Conservation (phyloP, 2,113 vertebrate genomes). For the Microcebus jonahi region DNA sequence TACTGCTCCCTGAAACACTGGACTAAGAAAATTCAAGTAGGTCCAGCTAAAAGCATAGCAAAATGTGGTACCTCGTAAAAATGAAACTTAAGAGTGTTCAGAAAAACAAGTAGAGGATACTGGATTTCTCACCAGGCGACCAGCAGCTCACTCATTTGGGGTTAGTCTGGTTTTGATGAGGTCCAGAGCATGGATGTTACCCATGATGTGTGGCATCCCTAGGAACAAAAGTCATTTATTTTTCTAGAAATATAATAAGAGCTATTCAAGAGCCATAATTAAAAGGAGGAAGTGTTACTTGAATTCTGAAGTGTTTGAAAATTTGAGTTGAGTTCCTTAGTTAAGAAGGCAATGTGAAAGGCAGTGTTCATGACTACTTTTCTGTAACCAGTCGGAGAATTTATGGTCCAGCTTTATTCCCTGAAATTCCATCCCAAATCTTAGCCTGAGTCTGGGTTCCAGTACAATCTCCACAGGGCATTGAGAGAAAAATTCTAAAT, state of each 20-base stretch:
- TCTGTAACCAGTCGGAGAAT: not conserved
- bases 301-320: constrained; percentile 27
- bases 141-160: not conserved
- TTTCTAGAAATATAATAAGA: not conserved
- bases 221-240: not conserved
- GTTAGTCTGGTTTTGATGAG: not conserved
- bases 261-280: not conserved
- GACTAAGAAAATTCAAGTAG: not conserved
- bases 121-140: not conserved
- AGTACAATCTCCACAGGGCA: not conserved
- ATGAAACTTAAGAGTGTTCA: constrained; percentile 24
- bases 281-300: constrained; percentile 17
- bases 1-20: not conserved
- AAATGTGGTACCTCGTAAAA: constrained; percentile 42
- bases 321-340: not conserved
- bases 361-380: not conserved
- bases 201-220: not conserved
- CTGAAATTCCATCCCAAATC: not conserved
- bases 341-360: not conserved
- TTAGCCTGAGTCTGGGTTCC: not conserved
- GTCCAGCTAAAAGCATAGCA: not conserved
- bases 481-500: not conserved
- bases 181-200: not conserved
- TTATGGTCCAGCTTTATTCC: not conserved
- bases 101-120: not conserved